Conservation (phyloP, 1,140 invertebrate genomes). For the Lanistes nyassanus region DNA sequence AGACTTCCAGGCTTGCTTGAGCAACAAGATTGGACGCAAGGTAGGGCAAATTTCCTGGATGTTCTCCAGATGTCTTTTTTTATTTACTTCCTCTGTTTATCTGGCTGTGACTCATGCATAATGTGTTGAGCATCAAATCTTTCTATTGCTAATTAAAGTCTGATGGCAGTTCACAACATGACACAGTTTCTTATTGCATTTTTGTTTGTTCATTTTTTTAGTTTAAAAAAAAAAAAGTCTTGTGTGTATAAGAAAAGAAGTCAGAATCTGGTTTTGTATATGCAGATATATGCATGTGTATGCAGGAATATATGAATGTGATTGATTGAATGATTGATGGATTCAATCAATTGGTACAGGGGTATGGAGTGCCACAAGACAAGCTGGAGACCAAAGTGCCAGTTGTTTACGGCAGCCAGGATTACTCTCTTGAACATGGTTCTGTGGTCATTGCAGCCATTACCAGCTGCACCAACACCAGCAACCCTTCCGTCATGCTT, state of each 20-base stretch:
- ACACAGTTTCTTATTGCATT: too few relatives aligned
- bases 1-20: constrained; percentile 88
- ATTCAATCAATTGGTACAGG: constrained; percentile 65
- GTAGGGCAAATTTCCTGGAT: constrained; percentile 30
- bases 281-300: background rate
- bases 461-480: constrained; percentile 98
- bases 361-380: constrained; percentile 83
- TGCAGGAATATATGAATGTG: background rate
- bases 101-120: background rate
- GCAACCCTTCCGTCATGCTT: constrained; percentile 97
- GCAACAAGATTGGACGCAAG: constrained; percentile 96
- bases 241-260: background rate
- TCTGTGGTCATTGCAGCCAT: constrained; percentile 97
- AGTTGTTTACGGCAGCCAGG: constrained; percentile 83
- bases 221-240: background rate
- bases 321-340: background rate
- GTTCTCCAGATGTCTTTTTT: too few relatives aligned
- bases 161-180: too few relatives aligned
- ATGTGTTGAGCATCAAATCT: background rate
- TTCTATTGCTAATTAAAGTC: too few relatives aligned
- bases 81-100: background rate
- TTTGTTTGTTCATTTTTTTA: background rate
- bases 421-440: constrained; percentile 89
- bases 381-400: constrained; percentile 76
- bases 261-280: background rate